A percentile compares a stretch with the other conserved stretches of the same genome.
Evolutionary conservation across 2,888 invertebrate genomes (phyloP).

Genomic region (Microchrysa polita): DNA sequence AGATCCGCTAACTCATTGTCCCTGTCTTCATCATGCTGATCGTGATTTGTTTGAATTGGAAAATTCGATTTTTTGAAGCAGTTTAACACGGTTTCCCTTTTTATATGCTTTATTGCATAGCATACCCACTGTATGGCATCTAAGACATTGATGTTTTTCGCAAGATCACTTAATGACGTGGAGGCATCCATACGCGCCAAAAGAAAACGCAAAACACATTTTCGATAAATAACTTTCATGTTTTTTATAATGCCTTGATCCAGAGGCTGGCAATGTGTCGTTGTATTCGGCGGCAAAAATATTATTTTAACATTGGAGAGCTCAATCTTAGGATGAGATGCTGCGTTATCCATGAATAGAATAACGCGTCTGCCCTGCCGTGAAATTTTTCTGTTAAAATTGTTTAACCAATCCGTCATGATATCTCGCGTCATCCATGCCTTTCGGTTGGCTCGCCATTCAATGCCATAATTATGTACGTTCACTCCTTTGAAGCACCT

Average conservation of each 20-base stretch:
- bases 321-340: not conserved
- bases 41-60: no score
- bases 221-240: not conserved
- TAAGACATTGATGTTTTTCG: not conserved
- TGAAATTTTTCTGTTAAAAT: slow-evolving; percentile 46
- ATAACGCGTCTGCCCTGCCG: slow-evolving; percentile 45
- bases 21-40: no score
- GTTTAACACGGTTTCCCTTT: not conserved
- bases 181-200: not conserved
- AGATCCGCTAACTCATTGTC: no score
- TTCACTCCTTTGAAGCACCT: not conserved
- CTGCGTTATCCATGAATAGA: slow-evolving; percentile 47
- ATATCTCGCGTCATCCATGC: not conserved
- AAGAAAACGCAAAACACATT: not conserved
- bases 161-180: not conserved
- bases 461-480: not conserved
- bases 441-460: not conserved
- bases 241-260: not conserved
- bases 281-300: not conserved
- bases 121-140: not conserved
- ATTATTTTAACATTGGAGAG: not conserved
- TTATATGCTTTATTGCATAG: not conserved
- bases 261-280: not conserved
- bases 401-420: not conserved
- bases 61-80: no score